These are phyloP conservation scores for Osmerus mordax DNA, from an alignment of 2,113 vertebrate genomes.

Conservation along the genomic window DNA sequence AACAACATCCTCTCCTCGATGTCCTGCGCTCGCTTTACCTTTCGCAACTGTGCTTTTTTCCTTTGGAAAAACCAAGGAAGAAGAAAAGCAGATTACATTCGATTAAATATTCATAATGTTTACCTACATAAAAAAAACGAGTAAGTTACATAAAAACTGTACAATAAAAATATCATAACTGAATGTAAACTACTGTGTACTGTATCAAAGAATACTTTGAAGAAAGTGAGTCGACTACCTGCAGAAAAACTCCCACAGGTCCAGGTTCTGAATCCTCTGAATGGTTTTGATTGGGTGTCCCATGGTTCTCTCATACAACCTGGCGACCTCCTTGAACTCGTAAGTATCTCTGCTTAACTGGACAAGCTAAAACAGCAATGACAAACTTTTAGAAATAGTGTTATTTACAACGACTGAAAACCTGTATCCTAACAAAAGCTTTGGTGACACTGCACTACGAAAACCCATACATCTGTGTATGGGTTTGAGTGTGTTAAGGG, in stretches of 20 bases:
- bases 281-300: conserved; percentile 87
- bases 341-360: conserved; percentile 85
- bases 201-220: not conserved
- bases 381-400: conserved; percentile 6
- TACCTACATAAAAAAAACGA: not conserved
- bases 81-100: conserved; percentile 21
- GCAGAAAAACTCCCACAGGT: conserved; percentile 98
- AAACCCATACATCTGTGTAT: too few relatives aligned
- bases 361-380: conserved; percentile 60
- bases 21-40: conserved; percentile 79
- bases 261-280: conserved; percentile 94
- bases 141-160: not conserved
- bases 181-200: not conserved
- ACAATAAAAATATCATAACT: not conserved
- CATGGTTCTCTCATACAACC: conserved; percentile 90
- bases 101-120: not conserved
- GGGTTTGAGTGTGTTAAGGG: too few relatives aligned
- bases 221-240: conserved; percentile 69
- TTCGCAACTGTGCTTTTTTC: conserved; percentile 93
- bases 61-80: conserved; percentile 61
- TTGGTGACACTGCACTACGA: too few relatives aligned
- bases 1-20: conserved; percentile 95
- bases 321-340: conserved; percentile 90
- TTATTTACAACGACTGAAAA: too few relatives aligned
- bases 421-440: too few relatives aligned